Evolutionary conservation across 2,113 vertebrate species (phyloP), one percentile per base, ranked within the genome.

Genomic region (Corythaixoides concolor): DNA sequence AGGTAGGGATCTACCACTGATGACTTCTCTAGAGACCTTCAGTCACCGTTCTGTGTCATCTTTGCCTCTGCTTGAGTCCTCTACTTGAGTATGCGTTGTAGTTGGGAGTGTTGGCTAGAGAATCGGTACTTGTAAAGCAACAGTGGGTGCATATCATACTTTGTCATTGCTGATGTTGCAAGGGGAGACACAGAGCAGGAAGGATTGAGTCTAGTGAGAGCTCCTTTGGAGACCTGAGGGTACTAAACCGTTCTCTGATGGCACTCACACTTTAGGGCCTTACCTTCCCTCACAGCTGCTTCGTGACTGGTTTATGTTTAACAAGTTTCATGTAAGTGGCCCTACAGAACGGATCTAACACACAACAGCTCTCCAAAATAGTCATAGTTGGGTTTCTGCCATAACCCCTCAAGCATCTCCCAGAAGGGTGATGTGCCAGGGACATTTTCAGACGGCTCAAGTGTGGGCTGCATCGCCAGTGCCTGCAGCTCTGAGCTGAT

Each of bases 191-290:
- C 32, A 19, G 49, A 58, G n/a, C 21, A 43, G 49, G 27, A 47
- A 27, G n/a, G 32, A 43, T 3, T 69, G 59, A 77, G 28, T 52
- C 32, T 56, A 39, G 12, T 50, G 67, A 69, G 59, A 80, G 16
- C 9, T 69, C 12, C 24, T 72, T 62, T 45, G 64, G n/a, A 86
- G n/a, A 55, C 15, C 50, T 6, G 5, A 76, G 37, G 8, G 5
- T 76, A 66, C 37, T 41, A 37, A 73, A 21, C 12, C 11, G 1
- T 68, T 64, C 28, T 66, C 45, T 90, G 79, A 8, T 62, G 60
- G 12, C 8, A 8, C 13, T 50, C 0, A 0, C 24, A 41, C 26
- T 7, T 1, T 4, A 66, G 19, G n/a, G 20, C n/a, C 28, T 74
- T 63, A 41, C 10, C 27, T 88, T 8, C 55, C 20, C 49, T 89